A percentile compares a stretch with the other conserved stretches of the same genome.
These are phyloP conservation scores for Seriola aureovittata DNA, from an alignment of 2,113 vertebrate species.

Conservation along the genomic window DNA sequence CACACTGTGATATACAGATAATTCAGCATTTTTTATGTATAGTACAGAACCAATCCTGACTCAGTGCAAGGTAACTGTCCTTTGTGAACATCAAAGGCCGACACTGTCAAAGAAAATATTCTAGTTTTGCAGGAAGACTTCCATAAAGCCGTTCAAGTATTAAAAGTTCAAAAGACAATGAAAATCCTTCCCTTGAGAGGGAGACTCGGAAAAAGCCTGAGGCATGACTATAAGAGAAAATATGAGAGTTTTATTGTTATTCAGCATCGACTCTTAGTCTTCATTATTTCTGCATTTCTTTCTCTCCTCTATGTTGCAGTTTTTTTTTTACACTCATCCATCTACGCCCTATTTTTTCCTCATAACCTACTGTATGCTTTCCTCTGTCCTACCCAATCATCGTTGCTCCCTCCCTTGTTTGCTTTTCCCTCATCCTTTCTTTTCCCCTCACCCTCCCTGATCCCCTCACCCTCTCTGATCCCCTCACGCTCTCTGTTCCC, in stretches of 20 bases:
- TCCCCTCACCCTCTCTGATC: constrained; percentile 18
- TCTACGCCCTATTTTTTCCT: not conserved
- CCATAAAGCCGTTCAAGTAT: not conserved
- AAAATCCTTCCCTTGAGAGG: constrained; percentile 2
- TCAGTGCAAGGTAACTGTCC: no score
- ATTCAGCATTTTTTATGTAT: not conserved
- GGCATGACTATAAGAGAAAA: not conserved
- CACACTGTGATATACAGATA: not conserved
- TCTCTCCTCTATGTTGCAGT: not conserved
- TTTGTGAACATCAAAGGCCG: no score
- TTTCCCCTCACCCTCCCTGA: constrained; percentile 15
- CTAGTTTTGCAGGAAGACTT: not conserved
- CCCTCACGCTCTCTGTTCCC: constrained; percentile 25
- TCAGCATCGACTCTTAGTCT: not conserved
- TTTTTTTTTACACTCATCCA: not conserved
- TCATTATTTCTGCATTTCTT: not conserved
- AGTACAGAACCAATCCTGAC: no score
- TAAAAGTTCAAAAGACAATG: constrained; percentile 11
- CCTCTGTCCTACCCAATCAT: not conserved
- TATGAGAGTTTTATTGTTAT: constrained; percentile 13
- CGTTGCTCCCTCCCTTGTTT: constrained; percentile 16
- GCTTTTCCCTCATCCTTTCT: constrained; percentile 19
- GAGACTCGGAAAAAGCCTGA: constrained; percentile 3
- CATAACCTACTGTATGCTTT: constrained; percentile 5
- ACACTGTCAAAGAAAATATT: constrained; percentile 2